Evolutionary conservation across 2,797 vertebrate genomes (phyloP), one percentile per base, ranked within the genome.

Genomic region (Chrysocyon brachyurus): DNA sequence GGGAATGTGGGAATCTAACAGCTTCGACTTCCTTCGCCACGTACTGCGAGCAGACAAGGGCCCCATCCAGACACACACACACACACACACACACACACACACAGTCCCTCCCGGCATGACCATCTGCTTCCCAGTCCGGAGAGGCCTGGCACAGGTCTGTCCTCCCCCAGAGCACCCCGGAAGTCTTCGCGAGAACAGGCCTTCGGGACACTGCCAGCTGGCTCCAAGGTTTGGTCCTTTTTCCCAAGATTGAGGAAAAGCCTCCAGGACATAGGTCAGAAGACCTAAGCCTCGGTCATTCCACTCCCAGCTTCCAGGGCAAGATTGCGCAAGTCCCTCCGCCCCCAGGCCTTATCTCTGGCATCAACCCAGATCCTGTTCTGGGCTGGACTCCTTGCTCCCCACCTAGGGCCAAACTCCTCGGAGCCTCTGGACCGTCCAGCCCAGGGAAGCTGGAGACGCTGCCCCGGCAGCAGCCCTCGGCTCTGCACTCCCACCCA

Each of bases 321-420:
- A 6, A 31, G 57, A 88, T 97, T 98, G 95, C 93, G 36, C 96
- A 97, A 98, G 7, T 64, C 72, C 52, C 85, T 93, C 95, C 84
- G 2, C 94, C 91, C 66, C 85, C 70, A 49, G 31, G 85, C 66
- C 94, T 94, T 98, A 98, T 98, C 97, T 75, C 94, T 93, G 96
- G 94, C 93, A 97, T 98, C 97, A 89, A 59, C 82, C 95, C 94
- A 96, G 79, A 66, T 82, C 81, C 56, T 9, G 52, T 68, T 92
- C 86, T 82, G 79, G 87, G 81, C 82, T 82, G 73, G 40, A 15
- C 75, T 82, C 93, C 64, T 36, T 85, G 87, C 81, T n/a, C 49
- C 79, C 84, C 21, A 1, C 7, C 26, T 85, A 19, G 36, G 54
- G 0, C 68, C 79, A 5, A 0, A 1, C 0, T 33, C 54, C 96